Base-by-base conservation (phyloP, 2,113 vertebrate species). In the Merops nubicus region DNA sequence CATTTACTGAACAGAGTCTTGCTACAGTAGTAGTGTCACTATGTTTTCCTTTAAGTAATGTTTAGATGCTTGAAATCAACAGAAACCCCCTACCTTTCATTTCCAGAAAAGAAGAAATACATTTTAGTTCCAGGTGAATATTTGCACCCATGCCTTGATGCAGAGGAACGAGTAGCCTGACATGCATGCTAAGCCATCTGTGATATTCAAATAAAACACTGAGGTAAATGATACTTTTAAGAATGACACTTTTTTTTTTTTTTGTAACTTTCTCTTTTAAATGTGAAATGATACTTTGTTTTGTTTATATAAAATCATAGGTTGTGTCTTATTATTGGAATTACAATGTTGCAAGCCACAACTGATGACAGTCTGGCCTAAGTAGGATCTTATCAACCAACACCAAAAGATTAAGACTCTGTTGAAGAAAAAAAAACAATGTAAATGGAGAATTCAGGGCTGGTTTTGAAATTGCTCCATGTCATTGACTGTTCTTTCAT, bases 381-480 rank as follows among this genome's bases (percentile, higher is more conserved):
- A 83, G 48, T 12, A 85, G 42, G 25, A 93, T 34, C 40, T 85
- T 91, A 88, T 69, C 50, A 94, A 79, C 69, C 9, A 65, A 69
- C 48, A 80, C 0, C 0, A 68, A 88, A 85, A 74, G 57, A 85
- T 23, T 83, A 63, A 45, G 12, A 76, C 22, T 62, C 57, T 74
- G 67, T 34, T 77, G 63, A 74, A 90, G 45, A 74, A 85, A 88
- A 28, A 95, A 33, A 96, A 88, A n/a, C n/a, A n/a, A 74, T 18
- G 20, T 75, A 97, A 88, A 85, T 42, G 23, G 48, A 86, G 81
- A 92, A 93, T 95, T 92, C n/a, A 76, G 54, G 73, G 93, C 48
- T 94, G 87, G 92, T 91, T 97, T 95, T 88, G 70, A 94, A 96
- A 94, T 76, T 94, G 40, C 31, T 87, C 17, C 62, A 59, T 85